Evolutionary conservation across 2,888 invertebrate genomes (phyloP).

Genomic region (Chromoteleia sp.): DNA sequence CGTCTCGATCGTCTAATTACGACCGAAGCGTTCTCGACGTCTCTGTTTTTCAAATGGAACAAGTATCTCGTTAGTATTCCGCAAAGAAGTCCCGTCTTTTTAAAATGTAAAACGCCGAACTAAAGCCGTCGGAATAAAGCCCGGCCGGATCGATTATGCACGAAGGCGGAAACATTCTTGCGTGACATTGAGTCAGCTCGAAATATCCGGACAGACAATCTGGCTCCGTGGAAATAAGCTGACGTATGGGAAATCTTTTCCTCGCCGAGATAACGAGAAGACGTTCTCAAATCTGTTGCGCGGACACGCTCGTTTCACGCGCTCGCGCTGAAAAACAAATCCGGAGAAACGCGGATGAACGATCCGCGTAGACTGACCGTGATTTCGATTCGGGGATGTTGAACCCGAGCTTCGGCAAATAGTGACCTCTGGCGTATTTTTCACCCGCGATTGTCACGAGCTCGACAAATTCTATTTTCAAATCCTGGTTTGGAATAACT

Average conservation of each 20-base stretch:
- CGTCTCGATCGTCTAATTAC: slow-evolving; percentile 9
- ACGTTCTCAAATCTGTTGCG: slow-evolving; percentile 22
- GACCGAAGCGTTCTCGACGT: neutral
- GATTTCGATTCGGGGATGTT: slow-evolving; percentile 8
- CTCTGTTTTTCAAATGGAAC: slow-evolving; percentile 8
- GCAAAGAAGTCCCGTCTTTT: slow-evolving; percentile 13
- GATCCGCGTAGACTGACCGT: neutral
- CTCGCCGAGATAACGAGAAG: slow-evolving; percentile 28
- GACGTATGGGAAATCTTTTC: slow-evolving; percentile 44
- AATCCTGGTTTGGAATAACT: no score
- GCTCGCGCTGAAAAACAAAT: neutral
- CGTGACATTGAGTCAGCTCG: slow-evolving; percentile 48
- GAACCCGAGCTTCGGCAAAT: neutral
- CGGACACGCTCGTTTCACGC: neutral
- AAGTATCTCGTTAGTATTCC: slow-evolving; percentile 17
- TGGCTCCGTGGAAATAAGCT: slow-evolving; percentile 34
- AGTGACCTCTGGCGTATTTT: slow-evolving; percentile 1
- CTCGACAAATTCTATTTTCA: no score
- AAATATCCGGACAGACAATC: slow-evolving; percentile 32
- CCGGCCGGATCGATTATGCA: slow-evolving; percentile 33
- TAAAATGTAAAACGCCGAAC: slow-evolving; percentile 34
- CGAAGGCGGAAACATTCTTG: slow-evolving; percentile 31
- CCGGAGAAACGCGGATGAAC: neutral
- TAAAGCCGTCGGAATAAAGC: slow-evolving; percentile 26
- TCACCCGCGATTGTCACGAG: neutral